Percentiles rank a stretch among this genome's conserved stretches.
Evolutionary conservation across 2,113 vertebrate species (phyloP).

Genomic region (Coptodon rendalli): DNA sequence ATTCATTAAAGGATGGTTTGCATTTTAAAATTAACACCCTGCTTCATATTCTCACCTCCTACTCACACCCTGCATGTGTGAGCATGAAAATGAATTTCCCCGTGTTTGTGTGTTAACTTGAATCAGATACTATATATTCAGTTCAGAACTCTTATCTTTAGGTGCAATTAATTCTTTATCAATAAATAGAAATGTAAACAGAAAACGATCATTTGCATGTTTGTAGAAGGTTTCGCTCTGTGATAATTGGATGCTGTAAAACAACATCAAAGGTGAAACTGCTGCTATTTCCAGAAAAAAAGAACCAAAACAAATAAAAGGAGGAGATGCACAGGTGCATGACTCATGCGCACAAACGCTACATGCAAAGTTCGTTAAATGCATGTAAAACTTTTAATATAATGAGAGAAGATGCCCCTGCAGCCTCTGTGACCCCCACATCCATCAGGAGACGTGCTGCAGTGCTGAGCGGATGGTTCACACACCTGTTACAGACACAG

Average conservation of each 20-base stretch:
- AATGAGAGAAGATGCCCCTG: background rate
- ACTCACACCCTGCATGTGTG: background rate
- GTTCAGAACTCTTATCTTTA: background rate
- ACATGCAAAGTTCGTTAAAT: background rate
- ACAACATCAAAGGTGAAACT: background rate
- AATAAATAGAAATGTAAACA: background rate
- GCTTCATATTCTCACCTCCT: background rate
- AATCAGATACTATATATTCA: background rate
- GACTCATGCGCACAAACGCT: background rate
- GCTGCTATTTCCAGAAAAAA: background rate
- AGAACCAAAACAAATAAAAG: background rate
- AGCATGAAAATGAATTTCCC: background rate
- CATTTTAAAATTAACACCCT: background rate
- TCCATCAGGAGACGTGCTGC: background rate
- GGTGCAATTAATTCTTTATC: background rate
- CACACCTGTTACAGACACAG: constrained; percentile 77
- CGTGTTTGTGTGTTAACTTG: background rate
- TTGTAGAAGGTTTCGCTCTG: background rate
- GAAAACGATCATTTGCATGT: background rate
- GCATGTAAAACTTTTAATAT: constrained; percentile 5
- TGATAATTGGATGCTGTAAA: background rate
- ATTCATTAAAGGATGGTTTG: background rate
- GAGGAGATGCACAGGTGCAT: background rate
- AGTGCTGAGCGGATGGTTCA: background rate
- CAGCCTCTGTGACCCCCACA: background rate